Base-by-base conservation (phyloP, 2,888 invertebrate species). In the Chloromyia formosa region DNA sequence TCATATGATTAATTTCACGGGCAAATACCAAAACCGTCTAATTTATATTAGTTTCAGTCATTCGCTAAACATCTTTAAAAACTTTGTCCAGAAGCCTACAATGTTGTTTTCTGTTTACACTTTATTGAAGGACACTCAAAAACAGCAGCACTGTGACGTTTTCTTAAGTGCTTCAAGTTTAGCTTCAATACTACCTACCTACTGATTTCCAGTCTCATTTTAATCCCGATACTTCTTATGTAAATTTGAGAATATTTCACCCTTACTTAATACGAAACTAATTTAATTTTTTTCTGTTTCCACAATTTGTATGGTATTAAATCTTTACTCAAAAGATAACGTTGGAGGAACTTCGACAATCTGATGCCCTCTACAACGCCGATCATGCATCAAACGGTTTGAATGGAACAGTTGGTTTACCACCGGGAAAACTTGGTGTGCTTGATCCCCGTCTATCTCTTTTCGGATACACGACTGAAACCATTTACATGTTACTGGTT, bases 391-490 rank as follows among this genome's bases (percentile, higher is more conserved):
- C 83, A 16, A 84, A 85, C 60, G 84, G 85, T 66, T 80, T 83
- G 0, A 84, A 85, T 73, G 84, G 84, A 7, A 80, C 82, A 23
- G 82, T 82, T 53, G 82, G 81, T 35, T 73, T 79, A 18, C 81
- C 79, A 75, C 80, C 81, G 27, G 83, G 86, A 2, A 84, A 84
- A 10, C 87, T 86, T 75, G 92, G 92, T 0, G 85, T 92, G 14
- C 86, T 88, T 0, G 98, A 99, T 86, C 91, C 94, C 75, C 88
- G 98, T 45, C 89, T 99, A 54, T 90, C 95, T 1, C 88, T 98
- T 77, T 98, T 94, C 84, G 95, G 95, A 66, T 99, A 97, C 86
- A 97, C 97, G 0, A 92, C 95, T 45, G 99, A 99, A 87, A 95
- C 97, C 0, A 93, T 99, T 82, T 94, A 94, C 82, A 90, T 99